Base-by-base conservation (phyloP, 1,140 invertebrate genomes). In the Pseudomyrmex dendroicus region DNA sequence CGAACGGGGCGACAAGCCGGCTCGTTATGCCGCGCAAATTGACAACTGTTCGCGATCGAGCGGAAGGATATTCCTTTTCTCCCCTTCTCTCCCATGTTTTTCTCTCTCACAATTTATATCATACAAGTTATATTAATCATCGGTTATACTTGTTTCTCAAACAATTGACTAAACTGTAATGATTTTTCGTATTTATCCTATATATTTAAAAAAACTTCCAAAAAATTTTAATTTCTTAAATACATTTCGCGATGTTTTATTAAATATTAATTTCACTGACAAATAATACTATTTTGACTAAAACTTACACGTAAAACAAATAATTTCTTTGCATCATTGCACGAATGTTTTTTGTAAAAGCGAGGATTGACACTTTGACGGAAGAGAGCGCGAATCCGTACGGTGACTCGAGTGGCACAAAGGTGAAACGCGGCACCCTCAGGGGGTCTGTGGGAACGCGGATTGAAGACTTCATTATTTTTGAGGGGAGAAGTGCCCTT, bases 391-490 rank as follows among this genome's bases (percentile, higher is more conserved):
- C 48, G 83, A 73, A 84, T 88, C 46, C 52, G 72, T 54, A 57
- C 54, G 46, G 20, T n/a, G 63, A 74, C 9, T 35, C n/a, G 76
- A 84, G 73, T 87, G 76, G 85, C 72, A 84, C 63, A 89, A 73
- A 89, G 77, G 68, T 72, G 82, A 82, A 73, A 68, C 57, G 84
- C 73, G 76, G 67, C 82, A 78, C 73, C 85, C 85, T 87, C 82
- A 73, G 78, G 86, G 64, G 61, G 83, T 66, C 70, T 87, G 86
- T 88, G 89, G 67, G 85, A 91, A 89, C 72, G 64, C 80, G 74
- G 73, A 85, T 86, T 91, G 87, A 91, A 90, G 89, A 90, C 89
- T 91, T 91, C 87, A 91, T 90, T 91, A 91, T 89, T 90, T 91
- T 91, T 87, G 84, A 89, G 85, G 86, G 85, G 84, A 90, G 88